These are phyloP conservation scores for Lateolabrax maculatus DNA, from an alignment of 2,797 vertebrate species.

Conservation along the genomic window DNA sequence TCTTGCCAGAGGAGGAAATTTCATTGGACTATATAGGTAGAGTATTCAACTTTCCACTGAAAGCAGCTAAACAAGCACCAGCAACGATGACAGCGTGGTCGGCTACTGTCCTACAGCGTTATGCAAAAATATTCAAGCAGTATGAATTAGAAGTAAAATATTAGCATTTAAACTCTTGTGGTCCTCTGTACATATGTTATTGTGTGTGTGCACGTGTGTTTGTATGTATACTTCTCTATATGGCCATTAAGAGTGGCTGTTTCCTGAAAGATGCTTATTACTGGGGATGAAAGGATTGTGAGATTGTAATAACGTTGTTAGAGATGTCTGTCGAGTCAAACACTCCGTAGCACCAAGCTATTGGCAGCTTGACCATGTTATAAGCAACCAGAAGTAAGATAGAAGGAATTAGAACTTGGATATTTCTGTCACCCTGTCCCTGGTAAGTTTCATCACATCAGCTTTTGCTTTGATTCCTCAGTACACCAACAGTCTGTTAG, in stretches of 20 bases:
- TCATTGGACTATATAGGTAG: conserved; percentile 35
- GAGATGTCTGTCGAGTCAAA: conserved; percentile 35
- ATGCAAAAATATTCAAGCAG: conserved; percentile 66
- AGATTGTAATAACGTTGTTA: conserved; percentile 9
- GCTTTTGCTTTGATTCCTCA: conserved; percentile 40
- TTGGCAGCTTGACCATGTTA: conserved; percentile 53
- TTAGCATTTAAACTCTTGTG: conserved; percentile 72
- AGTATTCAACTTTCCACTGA: conserved; percentile 50
- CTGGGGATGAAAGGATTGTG: conserved; percentile 13
- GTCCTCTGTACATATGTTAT: conserved; percentile 75
- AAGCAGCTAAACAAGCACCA: conserved; percentile 77
- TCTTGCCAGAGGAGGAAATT: conserved; percentile 37
- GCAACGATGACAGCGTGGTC: conserved; percentile 41
- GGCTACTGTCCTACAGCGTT: conserved; percentile 54
- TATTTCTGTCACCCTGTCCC: conserved; percentile 38
- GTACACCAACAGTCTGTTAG: conserved; percentile 45
- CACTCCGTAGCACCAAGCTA: conserved; percentile 67
- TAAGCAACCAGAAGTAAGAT: conserved; percentile 51
- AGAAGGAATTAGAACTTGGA: conserved; percentile 36
- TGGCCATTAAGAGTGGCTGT: conserved; percentile 37
- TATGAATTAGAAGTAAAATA: conserved; percentile 63
- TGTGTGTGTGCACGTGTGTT: conserved; percentile 51
- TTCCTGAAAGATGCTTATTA: conserved; percentile 55
- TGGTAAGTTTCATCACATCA: conserved; percentile 22
- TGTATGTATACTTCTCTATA: conserved; percentile 39